Evolutionary conservation across 2,888 invertebrate species (phyloP).

Genomic region (Agelastica alni): DNA sequence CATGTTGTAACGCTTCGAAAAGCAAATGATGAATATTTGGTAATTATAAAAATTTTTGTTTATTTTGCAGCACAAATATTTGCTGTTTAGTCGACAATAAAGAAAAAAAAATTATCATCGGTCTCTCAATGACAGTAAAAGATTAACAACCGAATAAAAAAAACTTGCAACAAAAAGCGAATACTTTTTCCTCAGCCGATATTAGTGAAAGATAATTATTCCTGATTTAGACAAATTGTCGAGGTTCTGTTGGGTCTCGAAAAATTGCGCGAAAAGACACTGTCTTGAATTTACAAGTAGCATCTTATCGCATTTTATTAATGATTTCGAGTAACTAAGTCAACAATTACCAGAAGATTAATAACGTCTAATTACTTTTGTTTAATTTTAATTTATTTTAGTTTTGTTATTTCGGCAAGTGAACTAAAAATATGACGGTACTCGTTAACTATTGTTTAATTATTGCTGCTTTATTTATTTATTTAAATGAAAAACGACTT

Average conservation of each 20-base stretch:
- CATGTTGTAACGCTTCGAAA: too few species aligned
- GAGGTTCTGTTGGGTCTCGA: neutral
- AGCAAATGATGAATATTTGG: too few species aligned
- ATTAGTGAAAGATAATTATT: conserved; percentile 20
- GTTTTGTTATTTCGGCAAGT: conserved; percentile 5
- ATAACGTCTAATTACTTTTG: conserved; percentile 31
- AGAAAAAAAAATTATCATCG: neutral
- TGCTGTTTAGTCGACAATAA: too few species aligned
- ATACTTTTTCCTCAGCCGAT: conserved; percentile 11
- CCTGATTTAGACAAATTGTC: conserved; percentile 20
- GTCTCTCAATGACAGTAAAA: neutral
- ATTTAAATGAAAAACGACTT: too few species aligned
- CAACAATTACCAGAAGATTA: conserved; percentile 30
- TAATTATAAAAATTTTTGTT: too few species aligned
- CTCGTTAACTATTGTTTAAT: conserved; percentile 7
- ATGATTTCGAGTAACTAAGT: conserved; percentile 31
- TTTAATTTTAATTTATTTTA: conserved; percentile 25
- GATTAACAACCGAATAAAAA: neutral
- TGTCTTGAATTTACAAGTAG: conserved; percentile 16
- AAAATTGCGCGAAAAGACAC: conserved; percentile 5
- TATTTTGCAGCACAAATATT: too few species aligned
- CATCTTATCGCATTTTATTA: conserved; percentile 26
- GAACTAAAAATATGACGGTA: neutral
- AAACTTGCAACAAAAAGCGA: neutral
- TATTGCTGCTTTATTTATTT: too few species aligned